Conservation (phyloP, 2,888 invertebrate species). For the Chymomyza caudatula region DNA sequence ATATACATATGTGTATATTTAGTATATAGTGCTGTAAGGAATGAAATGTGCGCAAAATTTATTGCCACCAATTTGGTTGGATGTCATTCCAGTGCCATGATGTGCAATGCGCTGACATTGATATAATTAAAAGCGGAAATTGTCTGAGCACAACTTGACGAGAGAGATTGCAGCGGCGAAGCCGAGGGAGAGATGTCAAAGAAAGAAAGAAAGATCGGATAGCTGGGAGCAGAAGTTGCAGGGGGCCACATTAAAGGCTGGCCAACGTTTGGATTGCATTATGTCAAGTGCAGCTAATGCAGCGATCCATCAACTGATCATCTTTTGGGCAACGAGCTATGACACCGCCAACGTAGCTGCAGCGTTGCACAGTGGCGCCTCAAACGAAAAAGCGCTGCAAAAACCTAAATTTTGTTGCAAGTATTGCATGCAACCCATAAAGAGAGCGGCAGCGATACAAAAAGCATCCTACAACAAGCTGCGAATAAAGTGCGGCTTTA, state of each 20-base stretch:
- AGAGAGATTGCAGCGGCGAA: conserved; percentile 20
- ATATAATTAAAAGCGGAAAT: conserved; percentile 73
- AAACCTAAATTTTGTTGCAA: too few species aligned
- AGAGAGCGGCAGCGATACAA: too few species aligned
- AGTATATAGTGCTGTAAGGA: conserved; percentile 39
- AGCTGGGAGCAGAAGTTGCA: background rate
- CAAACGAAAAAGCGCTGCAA: too few species aligned
- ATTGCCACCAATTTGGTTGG: conserved; percentile 73
- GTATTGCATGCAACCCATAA: too few species aligned
- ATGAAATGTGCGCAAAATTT: conserved; percentile 49
- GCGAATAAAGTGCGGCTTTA: too few species aligned
- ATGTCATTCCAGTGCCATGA: conserved; percentile 55
- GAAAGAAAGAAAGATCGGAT: background rate
- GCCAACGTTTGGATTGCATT: conserved; percentile 10
- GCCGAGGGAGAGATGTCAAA: background rate
- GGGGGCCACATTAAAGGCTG: background rate
- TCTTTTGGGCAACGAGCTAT: background rate
- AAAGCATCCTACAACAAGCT: too few species aligned
- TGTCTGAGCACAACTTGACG: conserved; percentile 42
- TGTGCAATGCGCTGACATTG: conserved; percentile 35
- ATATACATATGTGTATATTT: background rate
- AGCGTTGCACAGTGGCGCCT: too few species aligned
- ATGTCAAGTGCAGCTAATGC: conserved; percentile 57
- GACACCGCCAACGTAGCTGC: background rate
- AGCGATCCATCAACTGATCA: conserved; percentile 52